Evolutionary conservation across 2,888 invertebrate genomes (phyloP).

Genomic region (Latrodectus hesperus): DNA sequence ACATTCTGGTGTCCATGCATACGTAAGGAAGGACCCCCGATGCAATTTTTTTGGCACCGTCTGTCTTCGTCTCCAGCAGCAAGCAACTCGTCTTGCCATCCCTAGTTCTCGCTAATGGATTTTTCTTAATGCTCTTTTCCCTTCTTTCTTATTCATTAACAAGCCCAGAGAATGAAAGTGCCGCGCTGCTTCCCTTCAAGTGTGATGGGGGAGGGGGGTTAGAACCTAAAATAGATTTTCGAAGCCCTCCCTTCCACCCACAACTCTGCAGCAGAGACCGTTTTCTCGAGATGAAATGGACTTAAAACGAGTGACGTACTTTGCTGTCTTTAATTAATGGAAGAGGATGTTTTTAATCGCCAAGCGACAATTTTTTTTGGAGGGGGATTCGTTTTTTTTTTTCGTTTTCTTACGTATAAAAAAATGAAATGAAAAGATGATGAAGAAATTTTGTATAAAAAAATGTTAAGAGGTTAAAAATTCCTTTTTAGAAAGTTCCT

Average conservation of each 20-base stretch:
- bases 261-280: conserved; percentile 25
- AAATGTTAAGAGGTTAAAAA: conserved; percentile 15
- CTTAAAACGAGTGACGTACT: conserved; percentile 61
- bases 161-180: conserved; percentile 47
- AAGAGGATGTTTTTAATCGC: conserved; percentile 68
- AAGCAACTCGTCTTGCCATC: conserved; percentile 21
- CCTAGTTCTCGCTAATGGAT: conserved; percentile 59
- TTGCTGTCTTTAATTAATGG: conserved; percentile 63
- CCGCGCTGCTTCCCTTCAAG: conserved; percentile 42
- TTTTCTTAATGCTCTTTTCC: conserved; percentile 64
- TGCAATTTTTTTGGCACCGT: conserved; percentile 14
- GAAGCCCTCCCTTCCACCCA: conserved; percentile 40
- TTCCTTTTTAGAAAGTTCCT: conserved; percentile 35
- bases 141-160: conserved; percentile 65
- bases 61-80: conserved; percentile 19
- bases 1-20: background rate
- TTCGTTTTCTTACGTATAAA: background rate
- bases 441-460: too few species aligned
- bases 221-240: conserved; percentile 65
- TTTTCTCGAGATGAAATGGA: conserved; percentile 64
- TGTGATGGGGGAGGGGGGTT: conserved; percentile 12
- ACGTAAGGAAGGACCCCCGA: background rate
- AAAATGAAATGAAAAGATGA: too few species aligned
- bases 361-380: conserved; percentile 44
- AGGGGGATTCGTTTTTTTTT: background rate